Percentiles rank a stretch among this genome's conserved stretches.
Conservation (phyloP, 2,888 invertebrate genomes). For the Drosophila demipolita region DNA sequence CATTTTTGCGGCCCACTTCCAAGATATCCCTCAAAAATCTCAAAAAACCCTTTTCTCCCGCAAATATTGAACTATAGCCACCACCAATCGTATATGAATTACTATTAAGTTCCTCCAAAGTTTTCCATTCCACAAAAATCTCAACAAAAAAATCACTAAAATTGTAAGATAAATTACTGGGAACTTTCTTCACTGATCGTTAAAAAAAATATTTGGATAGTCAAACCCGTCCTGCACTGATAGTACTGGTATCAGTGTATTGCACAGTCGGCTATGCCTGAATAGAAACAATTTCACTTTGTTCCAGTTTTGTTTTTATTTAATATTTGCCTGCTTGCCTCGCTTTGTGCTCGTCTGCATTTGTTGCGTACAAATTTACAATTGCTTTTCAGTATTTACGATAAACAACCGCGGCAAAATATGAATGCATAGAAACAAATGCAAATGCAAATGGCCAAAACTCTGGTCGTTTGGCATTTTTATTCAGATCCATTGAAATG, state of each 20-base stretch:
- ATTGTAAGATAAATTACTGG: background rate
- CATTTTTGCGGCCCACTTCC: too few relatives aligned
- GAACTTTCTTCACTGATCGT: background rate
- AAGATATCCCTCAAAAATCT: background rate
- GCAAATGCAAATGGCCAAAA: constrained; percentile 47
- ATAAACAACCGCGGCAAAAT: constrained; percentile 49
- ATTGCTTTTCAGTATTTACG: constrained; percentile 46
- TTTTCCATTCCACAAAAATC: background rate
- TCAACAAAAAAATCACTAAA: background rate
- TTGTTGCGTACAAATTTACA: constrained; percentile 38
- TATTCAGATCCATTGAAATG: constrained; percentile 43
- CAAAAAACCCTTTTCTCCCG: background rate
- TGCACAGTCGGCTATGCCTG: background rate
- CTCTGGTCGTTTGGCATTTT: constrained; percentile 35
- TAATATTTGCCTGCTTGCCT: constrained; percentile 20
- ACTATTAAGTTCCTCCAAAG: background rate
- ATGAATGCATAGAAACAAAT: constrained; percentile 50
- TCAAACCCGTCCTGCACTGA: background rate
- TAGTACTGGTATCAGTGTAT: background rate
- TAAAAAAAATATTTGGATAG: background rate
- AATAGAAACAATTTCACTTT: background rate
- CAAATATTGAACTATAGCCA: too few relatives aligned
- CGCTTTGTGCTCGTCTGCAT: constrained; percentile 40
- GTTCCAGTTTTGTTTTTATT: constrained; percentile 6
- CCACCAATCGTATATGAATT: background rate